These are phyloP conservation scores for Anarhynchus alexandrinus DNA, from an alignment of 2,113 vertebrate genomes.

Conservation along the genomic window DNA sequence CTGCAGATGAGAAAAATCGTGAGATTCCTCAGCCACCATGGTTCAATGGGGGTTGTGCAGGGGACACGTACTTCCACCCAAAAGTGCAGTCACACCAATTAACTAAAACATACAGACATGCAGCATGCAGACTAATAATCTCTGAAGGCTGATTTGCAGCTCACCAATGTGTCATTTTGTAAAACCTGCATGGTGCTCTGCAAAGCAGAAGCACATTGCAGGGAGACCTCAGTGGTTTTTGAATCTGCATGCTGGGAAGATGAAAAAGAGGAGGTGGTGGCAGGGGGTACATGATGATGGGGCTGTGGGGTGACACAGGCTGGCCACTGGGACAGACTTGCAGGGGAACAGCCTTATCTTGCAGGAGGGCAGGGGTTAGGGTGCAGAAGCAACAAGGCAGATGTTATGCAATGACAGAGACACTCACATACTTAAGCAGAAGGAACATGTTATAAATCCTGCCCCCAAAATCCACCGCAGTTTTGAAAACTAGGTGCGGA, in stretches of 20 bases:
- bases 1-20: fast-evolving
- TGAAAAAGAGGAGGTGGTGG: neutral
- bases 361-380: fast-evolving
- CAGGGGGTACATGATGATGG: neutral
- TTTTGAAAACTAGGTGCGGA: neutral
- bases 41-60: neutral
- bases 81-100: neutral
- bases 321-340: neutral
- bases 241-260: neutral
- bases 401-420: neutral
- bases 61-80: fast-evolving
- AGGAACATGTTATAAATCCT: neutral
- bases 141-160: neutral
- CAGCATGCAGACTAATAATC: neutral
- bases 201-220: neutral
- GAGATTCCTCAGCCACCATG: neutral
- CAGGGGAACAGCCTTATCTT: neutral
- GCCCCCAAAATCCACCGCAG: neutral
- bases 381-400: neutral
- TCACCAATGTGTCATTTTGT: neutral
- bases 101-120: neutral
- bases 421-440: neutral
- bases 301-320: fast-evolving
- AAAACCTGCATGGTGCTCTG: neutral
- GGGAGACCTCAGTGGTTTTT: fast-evolving